These are phyloP conservation scores for Platyrinchus mystaceus DNA, from an alignment of 2,797 vertebrate species.

Conservation along the genomic window DNA sequence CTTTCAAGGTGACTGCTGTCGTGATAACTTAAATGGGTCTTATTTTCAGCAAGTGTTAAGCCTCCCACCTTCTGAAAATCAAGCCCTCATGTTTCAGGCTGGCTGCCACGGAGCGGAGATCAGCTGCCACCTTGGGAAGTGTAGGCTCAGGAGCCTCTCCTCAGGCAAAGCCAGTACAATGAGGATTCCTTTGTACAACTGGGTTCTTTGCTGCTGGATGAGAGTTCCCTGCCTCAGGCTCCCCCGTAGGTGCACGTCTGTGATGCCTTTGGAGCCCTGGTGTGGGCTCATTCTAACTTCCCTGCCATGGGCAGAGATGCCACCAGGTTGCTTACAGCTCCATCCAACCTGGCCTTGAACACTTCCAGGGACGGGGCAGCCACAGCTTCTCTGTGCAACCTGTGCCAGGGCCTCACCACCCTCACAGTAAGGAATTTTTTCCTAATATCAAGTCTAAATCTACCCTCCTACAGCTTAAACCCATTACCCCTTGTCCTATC, in stretches of 20 bases:
- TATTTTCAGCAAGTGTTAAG: conserved; percentile 43
- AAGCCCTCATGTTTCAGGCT: background rate
- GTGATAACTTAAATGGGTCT: conserved; percentile 36
- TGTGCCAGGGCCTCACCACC: background rate
- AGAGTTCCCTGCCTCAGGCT: background rate
- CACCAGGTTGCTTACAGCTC: background rate
- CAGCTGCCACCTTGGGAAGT: background rate
- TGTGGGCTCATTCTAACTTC: background rate
- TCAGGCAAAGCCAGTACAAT: background rate
- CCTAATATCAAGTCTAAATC: background rate
- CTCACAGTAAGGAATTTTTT: background rate
- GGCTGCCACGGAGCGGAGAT: background rate
- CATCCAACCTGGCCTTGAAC: background rate
- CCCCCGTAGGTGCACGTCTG: fast-evolving
- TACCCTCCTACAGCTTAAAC: background rate
- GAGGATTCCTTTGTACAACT: background rate
- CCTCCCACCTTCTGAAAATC: conserved; percentile 41
- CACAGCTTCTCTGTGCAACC: background rate
- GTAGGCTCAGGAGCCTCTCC: background rate
- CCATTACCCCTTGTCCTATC: background rate
- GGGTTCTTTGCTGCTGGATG: background rate
- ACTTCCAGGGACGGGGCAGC: background rate
- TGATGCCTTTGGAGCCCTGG: background rate
- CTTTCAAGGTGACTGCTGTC: conserved; percentile 50
- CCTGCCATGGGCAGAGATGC: background rate